A percentile compares a stretch with the other conserved stretches of the same genome.
These are phyloP conservation scores for Peucedramus taeniatus DNA, from an alignment of 2,113 vertebrate genomes.

Conservation along the genomic window DNA sequence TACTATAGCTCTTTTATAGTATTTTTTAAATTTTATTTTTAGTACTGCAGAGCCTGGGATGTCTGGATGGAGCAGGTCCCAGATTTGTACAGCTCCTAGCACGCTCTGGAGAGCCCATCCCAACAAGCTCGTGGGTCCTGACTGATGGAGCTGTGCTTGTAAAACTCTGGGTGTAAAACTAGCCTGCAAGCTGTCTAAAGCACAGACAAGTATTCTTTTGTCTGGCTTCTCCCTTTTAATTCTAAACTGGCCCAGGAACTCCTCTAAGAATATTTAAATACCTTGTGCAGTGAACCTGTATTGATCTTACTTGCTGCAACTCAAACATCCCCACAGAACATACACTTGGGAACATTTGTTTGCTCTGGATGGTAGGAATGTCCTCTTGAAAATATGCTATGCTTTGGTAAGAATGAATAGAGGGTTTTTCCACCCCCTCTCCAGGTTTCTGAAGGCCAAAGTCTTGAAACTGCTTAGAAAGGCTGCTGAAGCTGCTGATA, in stretches of 20 bases:
- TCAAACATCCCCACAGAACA: neutral
- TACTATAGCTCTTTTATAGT: neutral
- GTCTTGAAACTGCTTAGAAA: conserved; percentile 18
- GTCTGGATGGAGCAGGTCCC: neutral
- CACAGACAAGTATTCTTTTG: neutral
- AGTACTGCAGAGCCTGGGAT: neutral
- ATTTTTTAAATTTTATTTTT: neutral
- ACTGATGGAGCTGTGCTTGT: neutral
- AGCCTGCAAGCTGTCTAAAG: neutral
- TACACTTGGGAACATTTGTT: conserved; percentile 15
- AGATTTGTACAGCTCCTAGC: neutral
- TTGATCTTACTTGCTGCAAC: neutral
- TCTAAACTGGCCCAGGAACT: neutral
- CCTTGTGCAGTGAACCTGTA: neutral
- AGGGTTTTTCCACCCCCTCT: conserved; percentile 5
- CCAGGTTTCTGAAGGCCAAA: conserved; percentile 40
- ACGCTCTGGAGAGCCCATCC: neutral
- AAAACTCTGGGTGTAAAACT: neutral
- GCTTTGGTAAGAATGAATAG: neutral
- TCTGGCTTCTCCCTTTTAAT: neutral
- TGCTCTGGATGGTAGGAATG: conserved; percentile 35
- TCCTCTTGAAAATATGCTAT: conserved; percentile 1
- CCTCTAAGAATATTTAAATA: neutral
- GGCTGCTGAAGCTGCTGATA: conserved; percentile 42
- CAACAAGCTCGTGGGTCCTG: neutral